A percentile compares a stretch with the other conserved stretches of the same genome.
Conservation (phyloP, 2,113 vertebrate genomes). For the Apus apus region DNA sequence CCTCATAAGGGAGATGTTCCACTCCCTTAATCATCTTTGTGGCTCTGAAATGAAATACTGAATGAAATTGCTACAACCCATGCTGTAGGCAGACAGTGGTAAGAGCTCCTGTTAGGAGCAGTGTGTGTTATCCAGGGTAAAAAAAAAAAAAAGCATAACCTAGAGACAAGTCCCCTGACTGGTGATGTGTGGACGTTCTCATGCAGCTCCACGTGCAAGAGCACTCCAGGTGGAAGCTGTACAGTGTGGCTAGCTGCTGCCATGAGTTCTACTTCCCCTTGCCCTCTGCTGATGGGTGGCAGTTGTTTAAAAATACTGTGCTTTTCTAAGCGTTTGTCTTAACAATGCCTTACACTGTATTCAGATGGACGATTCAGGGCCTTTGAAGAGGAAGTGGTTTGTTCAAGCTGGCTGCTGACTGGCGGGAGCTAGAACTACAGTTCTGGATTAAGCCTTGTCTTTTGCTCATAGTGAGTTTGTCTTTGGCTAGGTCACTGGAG, state of each 20-base stretch:
- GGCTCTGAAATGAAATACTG: no score
- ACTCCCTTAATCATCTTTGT: no score
- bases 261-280: neutral
- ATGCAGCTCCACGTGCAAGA: neutral
- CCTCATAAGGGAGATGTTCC: no score
- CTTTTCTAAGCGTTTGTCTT: neutral
- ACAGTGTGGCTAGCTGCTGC: neutral
- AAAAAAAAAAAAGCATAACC: no score
- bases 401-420: neutral
- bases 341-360: rapidly evolving
- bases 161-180: rapidly evolving
- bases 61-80: neutral
- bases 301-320: neutral
- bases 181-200: neutral
- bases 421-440: neutral
- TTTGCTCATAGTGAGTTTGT: neutral
- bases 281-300: neutral
- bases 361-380: neutral
- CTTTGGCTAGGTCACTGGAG: neutral
- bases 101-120: neutral
- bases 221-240: neutral
- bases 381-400: neutral
- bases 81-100: neutral
- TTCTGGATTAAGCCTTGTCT: neutral
- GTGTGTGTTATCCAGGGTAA: neutral